phyloP scores from a whole-genome alignment of 1,140 invertebrate species.

The Coenobita brevimanus region DNA sequence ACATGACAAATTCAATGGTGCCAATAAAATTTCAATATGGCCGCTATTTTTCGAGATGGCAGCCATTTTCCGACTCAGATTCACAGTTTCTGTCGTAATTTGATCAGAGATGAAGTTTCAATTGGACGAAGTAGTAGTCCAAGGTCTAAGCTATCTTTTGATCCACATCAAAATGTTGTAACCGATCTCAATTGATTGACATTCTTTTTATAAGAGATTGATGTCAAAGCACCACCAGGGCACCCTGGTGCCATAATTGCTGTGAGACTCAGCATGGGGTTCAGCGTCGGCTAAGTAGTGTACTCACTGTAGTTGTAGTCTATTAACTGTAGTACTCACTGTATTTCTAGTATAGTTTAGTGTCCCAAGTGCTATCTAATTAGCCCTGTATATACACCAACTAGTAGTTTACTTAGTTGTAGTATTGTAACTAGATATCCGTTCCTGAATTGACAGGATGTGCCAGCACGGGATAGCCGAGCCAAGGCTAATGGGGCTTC shows the following conservation, averaged over 20 bases:
- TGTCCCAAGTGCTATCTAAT: neutral
- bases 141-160: neutral
- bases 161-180: neutral
- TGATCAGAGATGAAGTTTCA: too few relatives aligned
- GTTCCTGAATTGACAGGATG: too few relatives aligned
- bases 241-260: neutral
- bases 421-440: neutral
- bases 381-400: neutral
- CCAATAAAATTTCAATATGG: too few relatives aligned
- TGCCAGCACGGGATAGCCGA: too few relatives aligned
- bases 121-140: too few relatives aligned
- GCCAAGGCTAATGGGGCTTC: too few relatives aligned
- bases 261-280: neutral
- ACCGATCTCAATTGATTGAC: neutral
- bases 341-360: neutral
- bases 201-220: neutral
- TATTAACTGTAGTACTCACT: neutral
- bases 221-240: slow-evolving; percentile 9
- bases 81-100: too few relatives aligned
- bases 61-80: too few relatives aligned
- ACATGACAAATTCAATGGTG: too few relatives aligned
- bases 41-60: too few relatives aligned
- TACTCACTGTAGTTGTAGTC: slow-evolving; percentile 5
- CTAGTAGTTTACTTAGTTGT: slow-evolving; percentile 2
- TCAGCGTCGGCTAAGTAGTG: neutral